Base-by-base conservation (phyloP, 1,140 invertebrate species). In the Pogonomyrmex californicus region DNA sequence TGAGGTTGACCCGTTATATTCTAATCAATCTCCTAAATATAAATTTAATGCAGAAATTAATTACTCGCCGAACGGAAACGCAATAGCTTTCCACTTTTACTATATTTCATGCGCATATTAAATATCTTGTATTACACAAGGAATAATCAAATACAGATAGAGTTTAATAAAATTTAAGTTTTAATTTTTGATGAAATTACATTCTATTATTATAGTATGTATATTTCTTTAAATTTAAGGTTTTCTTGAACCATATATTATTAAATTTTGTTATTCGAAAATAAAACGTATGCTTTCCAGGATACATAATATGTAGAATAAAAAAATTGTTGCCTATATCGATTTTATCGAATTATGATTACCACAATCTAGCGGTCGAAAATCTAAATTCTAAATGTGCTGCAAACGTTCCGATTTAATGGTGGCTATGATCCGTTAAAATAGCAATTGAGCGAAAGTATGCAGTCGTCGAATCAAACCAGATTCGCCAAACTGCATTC, bases 401-500 rank as follows among this genome's bases (percentile, higher is more conserved):
- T 17, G 36, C 9, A 9, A 41, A 66, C 10, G 33, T 58, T 58
- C 30, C 33, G 41, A n/a, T 3, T 60, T 60, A 83, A 83, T n/a
- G 17, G 10, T 30, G 41, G 17, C 12, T 73, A 36, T n/a, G 41
- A 75, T 75, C 2, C 54, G 54, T 71, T 83, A 60, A 62, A 75
- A 60, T 47, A 36, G 38, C 41, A 41, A 60, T 23, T 41, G 38
- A 62, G 68, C 68, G 68, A 83, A 75, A 83, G 68, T 49, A 12
- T 10, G 38, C 41, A 60, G 30, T 54, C 17, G 41, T 75, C 6
- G 54, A 73, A 60, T 83, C 54, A 36, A 83, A 83, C 54, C 41
- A 71, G 79, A 82, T 58, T 82, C 17, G 54, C 66, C 30, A 62
- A 75, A 83, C 68, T 47, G 65, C 78, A 47, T 83, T 83, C 41